Evolutionary conservation across 2,797 vertebrate genomes (phyloP).

Genomic region (Neoniphon sammara): DNA sequence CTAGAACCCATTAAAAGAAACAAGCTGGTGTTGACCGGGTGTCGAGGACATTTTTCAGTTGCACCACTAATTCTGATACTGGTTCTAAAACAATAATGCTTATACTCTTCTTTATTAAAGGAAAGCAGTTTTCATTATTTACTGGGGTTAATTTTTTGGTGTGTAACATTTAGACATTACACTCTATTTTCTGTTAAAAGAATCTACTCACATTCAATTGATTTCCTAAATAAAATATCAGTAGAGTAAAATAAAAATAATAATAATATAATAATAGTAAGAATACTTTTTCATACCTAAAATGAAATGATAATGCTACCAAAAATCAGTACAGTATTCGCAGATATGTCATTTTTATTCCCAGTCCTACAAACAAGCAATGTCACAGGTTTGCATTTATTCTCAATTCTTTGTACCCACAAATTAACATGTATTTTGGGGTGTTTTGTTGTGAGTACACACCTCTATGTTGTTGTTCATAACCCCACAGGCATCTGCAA

Average conservation of each 20-base stretch:
- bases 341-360: neutral
- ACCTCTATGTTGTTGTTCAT: conserved; percentile 99
- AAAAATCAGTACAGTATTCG: too few relatives aligned
- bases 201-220: too few relatives aligned
- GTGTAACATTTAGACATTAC: neutral
- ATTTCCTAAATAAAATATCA: too few relatives aligned
- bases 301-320: too few relatives aligned
- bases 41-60: neutral
- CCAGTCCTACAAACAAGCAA: neutral
- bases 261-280: too few relatives aligned
- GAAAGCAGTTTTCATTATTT: conserved; percentile 12
- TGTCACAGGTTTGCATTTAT: neutral
- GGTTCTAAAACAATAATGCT: neutral
- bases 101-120: neutral
- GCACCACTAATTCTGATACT: neutral
- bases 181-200: neutral
- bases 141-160: neutral
- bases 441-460: neutral
- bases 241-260: too few relatives aligned
- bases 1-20: neutral
- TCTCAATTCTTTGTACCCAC: too few relatives aligned
- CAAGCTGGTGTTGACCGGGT: neutral
- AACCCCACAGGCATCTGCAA: conserved; percentile 96
- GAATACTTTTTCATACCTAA: too few relatives aligned
- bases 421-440: neutral